Evolutionary conservation across 2,888 invertebrate species (phyloP).

Genomic region (Macrophya alboannulata): DNA sequence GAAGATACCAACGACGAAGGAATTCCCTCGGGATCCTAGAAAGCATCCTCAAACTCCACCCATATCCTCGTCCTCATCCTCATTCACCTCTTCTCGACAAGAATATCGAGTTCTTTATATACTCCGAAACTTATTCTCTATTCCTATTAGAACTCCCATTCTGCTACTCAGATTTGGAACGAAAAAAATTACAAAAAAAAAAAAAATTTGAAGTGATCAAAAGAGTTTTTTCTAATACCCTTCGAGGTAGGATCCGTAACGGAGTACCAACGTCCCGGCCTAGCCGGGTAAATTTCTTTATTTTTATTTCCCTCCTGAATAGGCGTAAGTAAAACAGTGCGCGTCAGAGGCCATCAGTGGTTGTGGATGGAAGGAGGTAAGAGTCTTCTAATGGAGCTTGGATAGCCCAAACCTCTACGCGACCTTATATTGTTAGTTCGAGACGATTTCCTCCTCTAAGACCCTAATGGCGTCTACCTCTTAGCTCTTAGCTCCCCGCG

Average conservation of each 20-base stretch:
- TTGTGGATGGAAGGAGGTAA: conserved; percentile 17
- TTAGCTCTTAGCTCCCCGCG: conserved; percentile 63
- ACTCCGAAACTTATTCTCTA: not conserved
- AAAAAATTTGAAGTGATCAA: not conserved
- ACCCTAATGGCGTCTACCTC: conserved; percentile 63
- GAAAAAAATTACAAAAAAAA: not conserved
- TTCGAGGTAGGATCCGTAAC: not conserved
- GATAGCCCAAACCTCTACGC: conserved; percentile 44
- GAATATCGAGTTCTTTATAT: conserved; percentile 22
- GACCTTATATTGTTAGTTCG: conserved; percentile 53
- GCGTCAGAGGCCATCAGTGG: not conserved
- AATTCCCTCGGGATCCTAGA: conserved; percentile 37
- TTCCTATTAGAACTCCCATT: not conserved
- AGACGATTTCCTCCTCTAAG: conserved; percentile 62
- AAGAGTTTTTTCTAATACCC: not conserved
- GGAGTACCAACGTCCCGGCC: not conserved
- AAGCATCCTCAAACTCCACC: conserved; percentile 38
- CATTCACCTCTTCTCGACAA: not conserved
- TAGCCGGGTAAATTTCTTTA: not conserved
- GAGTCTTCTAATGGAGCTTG: conserved; percentile 48
- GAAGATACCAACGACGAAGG: conserved; percentile 29
- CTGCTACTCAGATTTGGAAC: not conserved
- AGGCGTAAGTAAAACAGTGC: conserved; percentile 4
- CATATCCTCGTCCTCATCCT: not conserved
- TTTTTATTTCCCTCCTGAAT: not conserved